Evolutionary conservation across 2,797 vertebrate genomes (phyloP), one percentile per base, ranked within the genome.

Genomic region (Jordanella pulchra): DNA sequence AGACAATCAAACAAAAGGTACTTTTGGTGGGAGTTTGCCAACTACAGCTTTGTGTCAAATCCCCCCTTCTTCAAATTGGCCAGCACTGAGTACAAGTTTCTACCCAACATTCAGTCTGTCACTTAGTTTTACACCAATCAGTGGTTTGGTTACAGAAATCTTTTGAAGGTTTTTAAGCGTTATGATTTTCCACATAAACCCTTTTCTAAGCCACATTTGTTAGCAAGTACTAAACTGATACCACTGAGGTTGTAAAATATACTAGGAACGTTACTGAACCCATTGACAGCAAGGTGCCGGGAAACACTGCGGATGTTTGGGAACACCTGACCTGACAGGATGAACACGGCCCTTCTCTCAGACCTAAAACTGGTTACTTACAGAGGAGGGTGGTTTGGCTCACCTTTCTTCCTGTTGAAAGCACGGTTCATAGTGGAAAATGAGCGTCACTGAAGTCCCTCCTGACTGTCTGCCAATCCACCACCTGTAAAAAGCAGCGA

Each of bases 341-440:
- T n/a, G 47, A 64, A n/a, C 47, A 51, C 4, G 5, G 7, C 28
- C 70, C 17, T 35, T 73, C 66, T 61, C 1, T 67, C 28, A 66
- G 21, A 55, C 0, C 10, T 65, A 23, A 23, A 50, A 23, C 48
- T 9, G 18, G 51, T 25, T n/a, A 25, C 18, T 65, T 18, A 67
- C 7, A 18, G 27, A 56, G 39, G 23, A 32, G 28, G 51, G 67
- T 67, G 15, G 77, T 7, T 73, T 53, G 63, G 72, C 93, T 93
- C 87, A 97, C 96, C 96, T 95, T 96, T 97, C 92, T 97, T 97
- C 87, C 96, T 94, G 93, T 95, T 97, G 91, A 97, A 97, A 85
- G 96, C 96, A 72, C 96, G 96, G 86, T 97, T 97, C 96, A 97
- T 97, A 91, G 90, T 96, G 95, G 91, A 84, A 91, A 93, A 82